Base-by-base conservation (phyloP, 2,888 invertebrate genomes). In the Eilema depressum region DNA sequence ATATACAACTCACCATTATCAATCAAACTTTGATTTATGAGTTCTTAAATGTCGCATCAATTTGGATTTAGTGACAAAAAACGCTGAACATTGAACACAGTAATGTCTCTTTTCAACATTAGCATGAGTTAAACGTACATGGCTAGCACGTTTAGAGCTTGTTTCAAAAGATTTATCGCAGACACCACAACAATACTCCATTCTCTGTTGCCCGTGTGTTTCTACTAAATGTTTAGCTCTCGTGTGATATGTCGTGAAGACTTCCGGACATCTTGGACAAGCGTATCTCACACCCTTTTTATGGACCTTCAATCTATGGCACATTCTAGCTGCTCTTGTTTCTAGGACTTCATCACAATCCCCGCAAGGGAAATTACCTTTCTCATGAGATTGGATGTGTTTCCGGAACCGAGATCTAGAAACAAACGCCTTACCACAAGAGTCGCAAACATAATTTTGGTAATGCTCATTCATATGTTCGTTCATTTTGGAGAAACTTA, bases 391-490 rank as follows among this genome's bases (percentile, higher is more conserved):
- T 74, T 95, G 94, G 0, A 91, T 86, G 70, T 95, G 95, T 61
- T 89, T 90, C 17, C 94, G 84, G 73, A 94, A 93, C 25, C 95
- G 80, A 0, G 94, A 89, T 75, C 89, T 93, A 0, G 95, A 94
- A 2, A 90, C 86, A 69, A 95, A 95, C 0, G 91, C 90, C 73
- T 95, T 95, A 0, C 95, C 95, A 61, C 95, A 95, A 2, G 88
- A 82, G 68, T 94, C 93, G 61, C 95, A 95, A 64, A 95, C 81
- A 61, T 95, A 91, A 74, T 95, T 95, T 68, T 91, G 90, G 75
- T 91, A 95, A 77, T 95, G 95, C 0, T 83, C 86, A 63, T 95
- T 95, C 89, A 95, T 95, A 61, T 95, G 95, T 62, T 91, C 91
- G 68, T 95, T 94, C 30, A 93, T 85, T 85, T 92, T 93, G 0